Evolutionary conservation across 1,140 invertebrate genomes (phyloP).

Genomic region (Camponotus vicinus): DNA sequence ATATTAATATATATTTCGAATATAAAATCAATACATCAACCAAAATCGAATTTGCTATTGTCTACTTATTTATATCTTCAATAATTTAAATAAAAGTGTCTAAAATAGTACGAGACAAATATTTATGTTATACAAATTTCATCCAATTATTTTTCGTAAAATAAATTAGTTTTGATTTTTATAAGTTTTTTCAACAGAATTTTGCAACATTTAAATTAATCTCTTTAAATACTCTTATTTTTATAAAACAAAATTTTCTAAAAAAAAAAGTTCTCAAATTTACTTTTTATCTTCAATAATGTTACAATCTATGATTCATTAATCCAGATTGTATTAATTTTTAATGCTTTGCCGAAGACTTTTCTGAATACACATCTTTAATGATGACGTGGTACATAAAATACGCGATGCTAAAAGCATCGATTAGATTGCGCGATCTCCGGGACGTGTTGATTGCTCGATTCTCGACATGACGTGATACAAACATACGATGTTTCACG

Average conservation of each 20-base stretch:
- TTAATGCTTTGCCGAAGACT: background rate
- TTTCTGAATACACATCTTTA: background rate
- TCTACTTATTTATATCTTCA: background rate
- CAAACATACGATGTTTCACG: constrained; percentile 44
- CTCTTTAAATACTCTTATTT: no score
- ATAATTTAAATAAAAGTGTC: background rate
- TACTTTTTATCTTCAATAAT: background rate
- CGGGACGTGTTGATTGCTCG: constrained; percentile 60
- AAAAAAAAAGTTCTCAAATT: no score
- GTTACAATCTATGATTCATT: background rate
- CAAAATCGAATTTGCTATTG: background rate
- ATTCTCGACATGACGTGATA: constrained; percentile 46
- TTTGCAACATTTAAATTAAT: no score
- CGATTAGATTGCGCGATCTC: constrained; percentile 10
- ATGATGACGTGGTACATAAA: background rate
- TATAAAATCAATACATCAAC: background rate
- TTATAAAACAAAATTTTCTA: no score
- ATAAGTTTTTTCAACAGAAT: no score
- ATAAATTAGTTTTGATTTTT: no score
- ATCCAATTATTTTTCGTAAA: no score
- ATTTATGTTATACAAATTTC: no score
- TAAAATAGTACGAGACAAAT: no score
- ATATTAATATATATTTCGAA: background rate
- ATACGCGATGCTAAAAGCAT: background rate
- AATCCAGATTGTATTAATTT: background rate